Percentiles rank a stretch among this genome's conserved stretches.
Evolutionary conservation across 2,888 invertebrate species (phyloP).

Genomic region (Lochmaea capreae): DNA sequence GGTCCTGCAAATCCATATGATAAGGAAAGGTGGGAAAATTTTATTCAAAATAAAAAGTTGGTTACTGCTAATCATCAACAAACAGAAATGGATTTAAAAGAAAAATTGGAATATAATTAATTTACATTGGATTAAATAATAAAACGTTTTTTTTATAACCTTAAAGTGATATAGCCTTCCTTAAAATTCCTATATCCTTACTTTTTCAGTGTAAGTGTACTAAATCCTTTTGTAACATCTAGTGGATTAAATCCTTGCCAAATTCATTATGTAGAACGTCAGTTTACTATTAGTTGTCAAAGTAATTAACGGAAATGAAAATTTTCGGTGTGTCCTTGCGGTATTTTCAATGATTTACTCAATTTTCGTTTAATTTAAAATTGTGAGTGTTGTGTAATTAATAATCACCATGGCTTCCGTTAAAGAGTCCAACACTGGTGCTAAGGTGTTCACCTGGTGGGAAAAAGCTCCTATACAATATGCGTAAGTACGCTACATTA

Average conservation of each 20-base stretch:
- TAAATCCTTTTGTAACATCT: no score
- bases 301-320: background rate
- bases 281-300: background rate
- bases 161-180: no score
- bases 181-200: no score
- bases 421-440: background rate
- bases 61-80: background rate
- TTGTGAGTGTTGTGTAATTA: background rate
- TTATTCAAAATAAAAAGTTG: constrained; percentile 14
- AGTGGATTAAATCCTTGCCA: no score
- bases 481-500: constrained; percentile 59
- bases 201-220: no score
- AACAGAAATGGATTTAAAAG: no score
- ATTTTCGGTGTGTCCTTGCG: background rate
- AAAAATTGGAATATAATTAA: no score
- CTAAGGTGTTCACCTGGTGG: constrained; percentile 54
- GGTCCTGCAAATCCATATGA: constrained; percentile 69
- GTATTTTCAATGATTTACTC: background rate
- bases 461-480: constrained; percentile 58
- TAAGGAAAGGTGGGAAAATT: constrained; percentile 54
- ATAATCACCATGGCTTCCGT: background rate
- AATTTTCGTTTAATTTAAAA: constrained; percentile 25
- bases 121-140: no score
- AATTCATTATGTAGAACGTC: background rate
- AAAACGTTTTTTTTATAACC: no score